Base-by-base conservation (phyloP, 92 coral and sea anemone species). In the Pocillopora meandrina region DNA sequence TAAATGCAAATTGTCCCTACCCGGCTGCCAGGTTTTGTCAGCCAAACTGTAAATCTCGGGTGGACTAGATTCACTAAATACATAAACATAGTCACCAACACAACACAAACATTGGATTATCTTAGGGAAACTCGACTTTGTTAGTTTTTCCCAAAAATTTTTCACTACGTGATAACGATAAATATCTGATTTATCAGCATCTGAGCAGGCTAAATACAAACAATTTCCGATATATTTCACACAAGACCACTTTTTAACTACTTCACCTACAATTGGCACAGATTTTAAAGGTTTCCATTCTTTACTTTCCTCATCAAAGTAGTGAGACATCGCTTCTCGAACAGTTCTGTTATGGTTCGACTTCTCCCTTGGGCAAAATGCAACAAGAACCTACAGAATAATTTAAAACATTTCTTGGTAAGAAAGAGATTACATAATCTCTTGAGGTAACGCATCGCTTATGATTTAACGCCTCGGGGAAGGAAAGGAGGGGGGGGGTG, bases 221-320 rank as follows among this genome's bases (percentile, higher is more conserved):
- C 68, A 57, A 34, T 70, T 58, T 12, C 76, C 84, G 68, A 33
- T 56, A 18, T 9, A 36, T 36, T 81, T 66, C 5, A 76, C 84
- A 12, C 67, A 18, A 33, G 5, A 81, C 2, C 68, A 56, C 33
- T 15, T 12, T 17, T 5, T 61, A 7, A 31, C 34, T 18, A 34
- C 36, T 55, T 56, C 69, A 19, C n/a, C 3, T 56, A 35, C 11
- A 19, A 58, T 20, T 33, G 20, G 13, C 60, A 81, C n/a, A 9
- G 76, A 70, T 69, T 76, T 21, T 35, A 58, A 56, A 2, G 62
- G 34, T 23, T 80, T 80, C 84, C 84, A 80, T 1, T 34, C 55
- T 57, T 80, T 56, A 0, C 66, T 9, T 57, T 31, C 56, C 2
- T 33, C 75, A 56, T 68, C 76, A 80, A 80, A 80, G 47, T 56